A percentile compares a stretch with the other conserved stretches of the same genome.
Conservation (phyloP, 2,888 invertebrate genomes). For the Hirtodrosophila confusa region DNA sequence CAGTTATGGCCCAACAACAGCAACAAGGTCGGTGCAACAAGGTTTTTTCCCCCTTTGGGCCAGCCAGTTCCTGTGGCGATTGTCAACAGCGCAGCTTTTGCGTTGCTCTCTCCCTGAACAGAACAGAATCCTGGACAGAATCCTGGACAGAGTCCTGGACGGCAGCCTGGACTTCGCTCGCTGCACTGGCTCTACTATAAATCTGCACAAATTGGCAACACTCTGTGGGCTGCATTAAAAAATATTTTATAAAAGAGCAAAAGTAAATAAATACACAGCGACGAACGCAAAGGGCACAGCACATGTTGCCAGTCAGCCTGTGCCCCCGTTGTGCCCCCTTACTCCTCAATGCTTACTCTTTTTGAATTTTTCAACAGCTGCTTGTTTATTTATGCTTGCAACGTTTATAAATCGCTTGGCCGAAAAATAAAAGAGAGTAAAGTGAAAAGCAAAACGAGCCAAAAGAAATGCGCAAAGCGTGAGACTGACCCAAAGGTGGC, state of each 20-base stretch:
- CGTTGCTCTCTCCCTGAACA: conserved; percentile 11
- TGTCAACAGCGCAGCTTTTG: conserved; percentile 71
- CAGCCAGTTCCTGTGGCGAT: conserved; percentile 72
- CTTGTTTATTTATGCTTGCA: conserved; percentile 79
- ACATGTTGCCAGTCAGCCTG: conserved; percentile 71
- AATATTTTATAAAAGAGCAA: conserved; percentile 77
- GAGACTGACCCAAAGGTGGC: conserved; percentile 55
- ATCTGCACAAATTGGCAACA: conserved; percentile 81
- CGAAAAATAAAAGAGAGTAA: conserved; percentile 33
- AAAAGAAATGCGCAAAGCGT: conserved; percentile 37
- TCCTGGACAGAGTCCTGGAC: neutral
- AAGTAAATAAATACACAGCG: conserved; percentile 77
- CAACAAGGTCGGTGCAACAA: conserved; percentile 26
- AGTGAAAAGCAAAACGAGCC: conserved; percentile 16
- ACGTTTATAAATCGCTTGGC: conserved; percentile 78
- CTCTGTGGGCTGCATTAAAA: conserved; percentile 78
- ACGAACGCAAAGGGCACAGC: conserved; percentile 40
- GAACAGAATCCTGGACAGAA: conserved; percentile 9
- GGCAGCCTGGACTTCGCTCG: conserved; percentile 19
- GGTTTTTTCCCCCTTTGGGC: conserved; percentile 45
- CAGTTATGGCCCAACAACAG: conserved; percentile 66
- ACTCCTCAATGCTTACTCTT: conserved; percentile 12
- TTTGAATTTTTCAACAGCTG: conserved; percentile 63
- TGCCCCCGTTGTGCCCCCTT: neutral
- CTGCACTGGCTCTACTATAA: conserved; percentile 68